Evolutionary conservation across 2,888 invertebrate species (phyloP), one percentile per base, ranked within the genome.

Genomic region (Eubasilissa splendida): DNA sequence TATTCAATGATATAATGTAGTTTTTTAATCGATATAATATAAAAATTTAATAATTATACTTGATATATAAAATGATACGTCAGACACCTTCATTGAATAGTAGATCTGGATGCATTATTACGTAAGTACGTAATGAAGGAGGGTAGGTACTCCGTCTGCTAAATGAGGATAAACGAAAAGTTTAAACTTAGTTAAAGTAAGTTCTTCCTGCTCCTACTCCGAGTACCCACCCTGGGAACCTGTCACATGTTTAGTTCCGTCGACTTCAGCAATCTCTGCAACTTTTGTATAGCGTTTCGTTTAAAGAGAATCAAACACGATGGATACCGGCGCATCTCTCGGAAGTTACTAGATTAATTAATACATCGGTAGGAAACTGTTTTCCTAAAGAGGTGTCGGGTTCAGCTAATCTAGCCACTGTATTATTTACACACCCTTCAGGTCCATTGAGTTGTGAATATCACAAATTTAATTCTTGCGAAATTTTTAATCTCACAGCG

Each of bases 211-310:
- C 42, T 42, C 42, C 42, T 5, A 42, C 66, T 42, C 50, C 66
- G n/a, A 9, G 50, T 12, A n/a, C 9, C 22, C 33, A 14, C 14
- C 70, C 4, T 77, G 70, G 70, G 77, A 77, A 77, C 33, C 59
- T 77, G 77, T 77, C 77, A 77, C 77, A 77, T 77, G 77, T 52
- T 77, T 77, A 59, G 53, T 50, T 52, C 70, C 58, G 56, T 14
- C 33, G 66, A 68, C 50, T 42, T 14, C 42, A n/a, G 22, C 71
- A 68, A 68, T 68, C 77, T 77, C 56, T 9, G 33, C 5, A 77
- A 77, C 77, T 77, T 77, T 77, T 70, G 58, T 70, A 77, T 70
- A 77, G 59, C 59, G 70, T 52, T n/a, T 70, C 70, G 77, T 56
- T 59, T 70, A 50, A 59, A 63, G n/a, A 70, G 58, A 53, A 59